phyloP scores from a whole-genome alignment of 2,113 vertebrate species.

The Gymnogyps californianus region DNA sequence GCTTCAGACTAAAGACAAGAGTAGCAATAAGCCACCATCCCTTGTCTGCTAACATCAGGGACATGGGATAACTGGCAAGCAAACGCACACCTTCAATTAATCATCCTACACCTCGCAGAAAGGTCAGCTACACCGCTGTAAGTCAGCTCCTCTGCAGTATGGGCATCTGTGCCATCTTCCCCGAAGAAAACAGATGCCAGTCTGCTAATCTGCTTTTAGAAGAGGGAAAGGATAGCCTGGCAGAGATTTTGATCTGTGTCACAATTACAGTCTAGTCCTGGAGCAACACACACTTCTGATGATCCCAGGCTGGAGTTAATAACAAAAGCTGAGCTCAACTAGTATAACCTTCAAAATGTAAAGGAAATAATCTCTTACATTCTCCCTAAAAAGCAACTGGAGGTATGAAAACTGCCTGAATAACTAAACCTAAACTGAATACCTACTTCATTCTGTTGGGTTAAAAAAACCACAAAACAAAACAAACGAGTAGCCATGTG shows the following conservation, averaged over 20 bases:
- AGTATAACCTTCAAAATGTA: background rate
- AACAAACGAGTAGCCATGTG: background rate
- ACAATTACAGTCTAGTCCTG: background rate
- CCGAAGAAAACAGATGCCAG: background rate
- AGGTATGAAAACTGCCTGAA: background rate
- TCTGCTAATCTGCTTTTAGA: slow-evolving; percentile 8
- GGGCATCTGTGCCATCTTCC: background rate
- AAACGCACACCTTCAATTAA: background rate
- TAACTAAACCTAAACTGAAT: background rate
- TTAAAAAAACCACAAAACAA: background rate
- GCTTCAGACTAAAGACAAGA: background rate
- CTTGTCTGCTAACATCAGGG: background rate
- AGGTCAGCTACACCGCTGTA: background rate
- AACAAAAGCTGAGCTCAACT: background rate
- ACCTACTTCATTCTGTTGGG: background rate
- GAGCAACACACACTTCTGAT: background rate
- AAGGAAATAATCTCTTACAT: background rate
- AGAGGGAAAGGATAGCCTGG: background rate
- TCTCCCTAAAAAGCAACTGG: background rate
- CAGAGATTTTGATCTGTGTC: background rate
- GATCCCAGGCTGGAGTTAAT: background rate
- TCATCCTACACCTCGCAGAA: background rate
- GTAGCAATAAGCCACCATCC: background rate
- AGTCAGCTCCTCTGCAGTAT: background rate
- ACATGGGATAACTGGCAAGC: background rate